phyloP scores from a whole-genome alignment of 1,140 invertebrate genomes.

The Cydia pomonella region DNA sequence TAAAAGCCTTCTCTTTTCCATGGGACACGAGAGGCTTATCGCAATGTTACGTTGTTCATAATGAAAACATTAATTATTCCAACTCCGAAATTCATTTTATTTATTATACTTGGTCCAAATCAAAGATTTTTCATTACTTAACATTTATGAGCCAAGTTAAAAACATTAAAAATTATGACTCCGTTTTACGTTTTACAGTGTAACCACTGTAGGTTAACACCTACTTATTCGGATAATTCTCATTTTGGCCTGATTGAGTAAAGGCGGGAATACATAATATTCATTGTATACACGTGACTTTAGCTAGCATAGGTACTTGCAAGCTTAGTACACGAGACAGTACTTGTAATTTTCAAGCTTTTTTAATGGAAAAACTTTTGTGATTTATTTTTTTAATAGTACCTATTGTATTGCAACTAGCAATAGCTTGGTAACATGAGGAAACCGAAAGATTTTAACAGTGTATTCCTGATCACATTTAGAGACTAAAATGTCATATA shows the following conservation, averaged over 20 bases:
- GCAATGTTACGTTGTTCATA: background rate
- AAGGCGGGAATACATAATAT: background rate
- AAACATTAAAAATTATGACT: no score
- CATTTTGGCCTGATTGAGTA: background rate
- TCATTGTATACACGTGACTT: background rate
- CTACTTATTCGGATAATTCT: no score
- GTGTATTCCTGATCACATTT: no score
- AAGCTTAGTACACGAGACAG: background rate
- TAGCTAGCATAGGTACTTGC: background rate
- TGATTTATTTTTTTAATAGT: background rate
- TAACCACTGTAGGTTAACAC: no score
- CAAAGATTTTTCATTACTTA: background rate
- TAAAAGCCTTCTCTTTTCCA: background rate
- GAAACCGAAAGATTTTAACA: no score
- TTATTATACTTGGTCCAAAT: background rate
- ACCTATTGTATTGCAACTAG: background rate
- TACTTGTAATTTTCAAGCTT: background rate
- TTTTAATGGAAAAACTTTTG: background rate
- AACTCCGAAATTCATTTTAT: background rate
- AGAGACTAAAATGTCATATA: no score
- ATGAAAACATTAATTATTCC: background rate
- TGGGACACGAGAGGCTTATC: background rate
- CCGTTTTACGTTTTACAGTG: no score
- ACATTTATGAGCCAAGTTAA: no score
- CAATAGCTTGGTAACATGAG: no score